Percentiles rank a stretch among this genome's conserved stretches.
These are phyloP conservation scores for Onthophagus sagittarius DNA, from an alignment of 2,888 invertebrate genomes.

Conservation along the genomic window DNA sequence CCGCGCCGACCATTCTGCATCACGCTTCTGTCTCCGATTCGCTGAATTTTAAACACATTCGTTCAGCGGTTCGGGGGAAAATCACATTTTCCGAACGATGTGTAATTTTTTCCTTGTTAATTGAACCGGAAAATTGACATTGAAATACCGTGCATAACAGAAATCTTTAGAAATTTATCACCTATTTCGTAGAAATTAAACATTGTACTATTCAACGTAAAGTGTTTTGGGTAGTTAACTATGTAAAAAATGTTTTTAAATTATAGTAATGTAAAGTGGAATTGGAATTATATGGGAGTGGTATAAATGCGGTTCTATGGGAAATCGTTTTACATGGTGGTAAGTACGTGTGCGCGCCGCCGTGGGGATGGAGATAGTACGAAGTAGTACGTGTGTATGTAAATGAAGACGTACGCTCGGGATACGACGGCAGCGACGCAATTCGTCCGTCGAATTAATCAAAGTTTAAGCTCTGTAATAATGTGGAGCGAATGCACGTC, in stretches of 20 bases:
- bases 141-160: neutral
- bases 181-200: neutral
- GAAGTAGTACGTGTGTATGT: slow-evolving; percentile 19
- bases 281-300: neutral
- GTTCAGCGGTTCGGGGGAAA: neutral
- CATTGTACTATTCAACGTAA: too few relatives aligned
- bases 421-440: slow-evolving; percentile 40
- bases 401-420: slow-evolving; percentile 35
- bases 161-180: neutral
- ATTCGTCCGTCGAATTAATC: slow-evolving; percentile 49
- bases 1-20: neutral
- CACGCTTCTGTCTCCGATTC: neutral
- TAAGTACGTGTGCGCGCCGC: neutral
- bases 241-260: neutral
- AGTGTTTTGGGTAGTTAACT: too few relatives aligned
- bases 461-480: slow-evolving; percentile 52
- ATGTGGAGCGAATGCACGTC: slow-evolving; percentile 49
- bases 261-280: neutral
- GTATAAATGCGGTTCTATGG: neutral
- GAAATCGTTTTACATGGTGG: neutral
- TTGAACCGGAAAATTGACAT: neutral
- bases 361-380: neutral
- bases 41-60: neutral
- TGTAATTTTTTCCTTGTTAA: neutral
- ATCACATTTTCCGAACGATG: neutral